Evolutionary conservation across 1,140 invertebrate genomes (phyloP), one percentile per base, ranked within the genome.

Genomic region (Bombus terrestris): DNA sequence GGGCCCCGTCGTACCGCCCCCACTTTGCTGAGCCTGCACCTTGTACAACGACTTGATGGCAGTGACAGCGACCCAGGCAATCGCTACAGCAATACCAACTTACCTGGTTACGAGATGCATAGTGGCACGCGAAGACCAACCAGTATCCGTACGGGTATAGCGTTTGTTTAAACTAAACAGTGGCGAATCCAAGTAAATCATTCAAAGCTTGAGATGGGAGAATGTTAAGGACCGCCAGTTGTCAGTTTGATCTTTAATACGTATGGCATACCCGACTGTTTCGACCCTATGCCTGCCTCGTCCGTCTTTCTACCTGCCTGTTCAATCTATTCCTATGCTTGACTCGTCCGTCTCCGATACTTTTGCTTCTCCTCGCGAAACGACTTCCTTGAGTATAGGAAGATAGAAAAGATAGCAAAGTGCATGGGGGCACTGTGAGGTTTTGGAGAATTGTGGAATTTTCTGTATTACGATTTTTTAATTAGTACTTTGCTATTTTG

Each of bases 181-280:
- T 87, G 86, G 86, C 74, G 92, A 91, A 87, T 88, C 79, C 64
- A 62, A 93, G 88, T 92, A 92, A 93, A 93, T 92, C 88, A 91
- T 89, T 87, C 91, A 32, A 86, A 62, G 59, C 59, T n/a, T 28
- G 28, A n/a, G 85, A 66, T 83, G 64, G 77, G 81, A 78, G 73
- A 89, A 89, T 86, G 86, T 83, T 81, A 76, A 81, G 81, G 85
- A 76, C 81, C 82, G 22, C 69, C 39, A 25, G 37, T 59, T 71
- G 80, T 37, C 81, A 78, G 84, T 64, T 74, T 85, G 88, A 84
- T 87, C 80, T 86, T 82, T 87, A 88, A 90, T 92, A 91, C 89
- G 86, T 87, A 90, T 83, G 83, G 83, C 83, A 86, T 87, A 77
- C 83, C 81, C 86, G 83, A 81, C 81, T 85, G 76, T 91, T 80